Conservation (phyloP, 2,797 vertebrate genomes). For the Darevskia nairensis region DNA sequence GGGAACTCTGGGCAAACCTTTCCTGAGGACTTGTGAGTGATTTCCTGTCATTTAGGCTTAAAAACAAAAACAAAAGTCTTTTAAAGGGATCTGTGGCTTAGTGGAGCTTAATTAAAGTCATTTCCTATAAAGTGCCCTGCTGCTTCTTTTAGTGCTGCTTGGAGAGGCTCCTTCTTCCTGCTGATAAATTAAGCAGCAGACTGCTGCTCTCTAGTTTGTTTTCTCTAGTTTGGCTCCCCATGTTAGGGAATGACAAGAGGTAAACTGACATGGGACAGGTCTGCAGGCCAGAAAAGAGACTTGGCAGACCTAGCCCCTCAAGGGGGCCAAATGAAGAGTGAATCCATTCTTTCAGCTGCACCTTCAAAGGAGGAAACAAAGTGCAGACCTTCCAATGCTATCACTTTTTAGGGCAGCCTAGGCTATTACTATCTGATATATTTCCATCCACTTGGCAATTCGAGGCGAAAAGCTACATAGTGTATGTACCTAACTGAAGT, state of each 20-base stretch:
- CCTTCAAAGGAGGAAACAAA: not conserved
- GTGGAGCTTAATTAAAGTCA: conserved; percentile 8
- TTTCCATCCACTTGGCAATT: not conserved
- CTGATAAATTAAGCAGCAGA: not conserved
- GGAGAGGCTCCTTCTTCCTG: not conserved
- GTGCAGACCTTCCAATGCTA: not conserved
- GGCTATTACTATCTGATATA: not conserved
- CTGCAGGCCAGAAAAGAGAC: not conserved
- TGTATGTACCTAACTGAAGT: no score
- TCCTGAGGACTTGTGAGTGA: not conserved
- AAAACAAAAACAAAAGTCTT: conserved; percentile 13
- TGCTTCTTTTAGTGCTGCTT: conserved; percentile 34
- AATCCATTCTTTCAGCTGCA: not conserved
- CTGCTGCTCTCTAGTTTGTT: not conserved
- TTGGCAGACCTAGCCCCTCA: not conserved
- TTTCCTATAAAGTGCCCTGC: not conserved
- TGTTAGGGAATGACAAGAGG: not conserved
- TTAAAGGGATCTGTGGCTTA: not conserved
- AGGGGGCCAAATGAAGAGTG: not conserved
- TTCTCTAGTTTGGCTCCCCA: not conserved
- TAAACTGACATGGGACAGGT: not conserved
- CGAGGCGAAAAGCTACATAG: no score
- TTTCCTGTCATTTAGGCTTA: not conserved
- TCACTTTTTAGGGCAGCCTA: not conserved
- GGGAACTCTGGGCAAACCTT: not conserved